Percentiles rank a stretch among this genome's conserved stretches.
phyloP scores from a whole-genome alignment of 2,113 vertebrate species.

The Corynorhinus townsendii region DNA sequence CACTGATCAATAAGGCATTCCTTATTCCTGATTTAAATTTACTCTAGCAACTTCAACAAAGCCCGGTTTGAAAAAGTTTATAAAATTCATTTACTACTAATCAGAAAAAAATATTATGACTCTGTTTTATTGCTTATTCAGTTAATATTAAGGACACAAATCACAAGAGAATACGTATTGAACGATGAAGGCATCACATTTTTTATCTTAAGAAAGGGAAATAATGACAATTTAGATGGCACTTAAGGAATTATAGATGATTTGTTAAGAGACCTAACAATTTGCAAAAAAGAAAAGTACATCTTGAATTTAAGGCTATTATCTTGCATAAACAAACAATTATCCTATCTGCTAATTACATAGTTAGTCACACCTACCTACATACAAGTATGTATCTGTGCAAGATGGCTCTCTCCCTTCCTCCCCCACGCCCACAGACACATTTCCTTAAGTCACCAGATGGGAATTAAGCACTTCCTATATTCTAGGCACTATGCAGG shows the following conservation, averaged over 20 bases:
- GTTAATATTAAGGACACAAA: neutral
- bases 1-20: constrained; percentile 48
- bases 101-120: neutral
- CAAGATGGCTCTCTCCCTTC: neutral
- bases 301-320: neutral
- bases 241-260: neutral
- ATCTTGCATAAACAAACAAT: neutral
- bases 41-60: neutral
- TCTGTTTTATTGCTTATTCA: constrained; percentile 4
- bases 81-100: constrained; percentile 24
- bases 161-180: neutral
- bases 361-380: neutral
- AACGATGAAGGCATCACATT: neutral
- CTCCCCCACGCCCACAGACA: neutral
- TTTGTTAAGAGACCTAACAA: neutral
- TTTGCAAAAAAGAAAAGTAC: neutral
- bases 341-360: neutral
- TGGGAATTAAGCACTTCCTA: neutral
- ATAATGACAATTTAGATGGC: neutral
- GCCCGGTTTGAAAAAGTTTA: neutral
- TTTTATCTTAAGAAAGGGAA: neutral
- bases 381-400: accelerated
- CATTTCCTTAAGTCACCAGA: neutral
- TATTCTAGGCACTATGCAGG: neutral
- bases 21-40: constrained; percentile 45